Evolutionary conservation across 2,888 invertebrate genomes (phyloP).

Genomic region (Trypoxylon attenuatum): DNA sequence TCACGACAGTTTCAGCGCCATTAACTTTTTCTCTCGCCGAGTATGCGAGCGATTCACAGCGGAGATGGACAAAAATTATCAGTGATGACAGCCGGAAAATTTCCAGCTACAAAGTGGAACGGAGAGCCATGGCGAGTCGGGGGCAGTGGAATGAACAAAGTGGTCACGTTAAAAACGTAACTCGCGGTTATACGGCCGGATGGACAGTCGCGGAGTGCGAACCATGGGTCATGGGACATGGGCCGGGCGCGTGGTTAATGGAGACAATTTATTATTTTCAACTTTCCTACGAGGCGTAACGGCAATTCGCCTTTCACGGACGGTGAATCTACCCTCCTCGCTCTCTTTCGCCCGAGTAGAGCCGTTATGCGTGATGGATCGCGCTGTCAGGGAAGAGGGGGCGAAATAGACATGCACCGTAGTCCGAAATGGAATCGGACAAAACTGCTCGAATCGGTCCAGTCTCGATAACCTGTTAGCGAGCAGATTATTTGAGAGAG

Average conservation of each 20-base stretch:
- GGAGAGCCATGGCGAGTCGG: no score
- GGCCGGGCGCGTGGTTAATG: conserved; percentile 41
- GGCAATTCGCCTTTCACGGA: conserved; percentile 50
- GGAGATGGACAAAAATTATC: conserved; percentile 32
- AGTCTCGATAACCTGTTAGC: no score
- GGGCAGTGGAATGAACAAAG: no score
- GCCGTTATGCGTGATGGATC: conserved; percentile 55
- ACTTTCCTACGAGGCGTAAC: conserved; percentile 56
- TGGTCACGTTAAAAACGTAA: conserved; percentile 24
- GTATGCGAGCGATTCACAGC: conserved; percentile 14
- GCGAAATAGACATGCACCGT: conserved; percentile 17
- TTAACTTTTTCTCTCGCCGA: neutral
- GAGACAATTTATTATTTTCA: conserved; percentile 66
- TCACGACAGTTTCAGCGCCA: neutral
- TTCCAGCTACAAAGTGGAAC: conserved; percentile 21
- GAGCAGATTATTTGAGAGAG: no score
- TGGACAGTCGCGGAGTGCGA: conserved; percentile 37
- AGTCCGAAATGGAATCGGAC: conserved; percentile 41
- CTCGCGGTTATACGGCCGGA: conserved; percentile 20
- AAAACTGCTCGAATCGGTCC: no score
- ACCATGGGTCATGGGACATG: no score
- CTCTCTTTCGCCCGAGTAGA: conserved; percentile 22
- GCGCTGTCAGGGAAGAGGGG: conserved; percentile 15
- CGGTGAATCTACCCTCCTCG: conserved; percentile 27
- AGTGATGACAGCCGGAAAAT: conserved; percentile 43